A percentile compares a stretch with the other conserved stretches of the same genome.
phyloP scores from a whole-genome alignment of 2,888 invertebrate species.

The Epinotia ramella region DNA sequence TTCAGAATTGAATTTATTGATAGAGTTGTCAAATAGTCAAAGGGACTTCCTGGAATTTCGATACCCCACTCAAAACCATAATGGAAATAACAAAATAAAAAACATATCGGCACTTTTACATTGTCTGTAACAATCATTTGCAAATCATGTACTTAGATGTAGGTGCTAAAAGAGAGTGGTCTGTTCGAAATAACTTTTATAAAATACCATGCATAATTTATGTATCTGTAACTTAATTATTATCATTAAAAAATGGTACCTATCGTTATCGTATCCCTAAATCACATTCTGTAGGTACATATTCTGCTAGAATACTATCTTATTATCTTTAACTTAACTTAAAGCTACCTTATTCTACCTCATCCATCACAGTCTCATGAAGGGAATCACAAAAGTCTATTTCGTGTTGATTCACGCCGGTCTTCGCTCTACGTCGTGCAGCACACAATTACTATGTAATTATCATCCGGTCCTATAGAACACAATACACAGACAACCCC shows the following conservation, averaged over 20 bases:
- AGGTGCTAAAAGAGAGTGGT: too few relatives aligned
- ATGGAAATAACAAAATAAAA: not conserved
- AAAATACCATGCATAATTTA: not conserved
- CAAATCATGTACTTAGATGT: too few relatives aligned
- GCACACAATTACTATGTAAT: slow-evolving; percentile 17
- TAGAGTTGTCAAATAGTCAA: too few relatives aligned
- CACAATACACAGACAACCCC: slow-evolving; percentile 28
- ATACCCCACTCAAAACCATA: not conserved
- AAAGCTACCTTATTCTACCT: slow-evolving; percentile 58
- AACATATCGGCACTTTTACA: not conserved
- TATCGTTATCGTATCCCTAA: slow-evolving; percentile 49
- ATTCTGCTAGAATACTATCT: slow-evolving; percentile 39
- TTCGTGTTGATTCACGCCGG: slow-evolving; percentile 61
- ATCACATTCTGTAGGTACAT: slow-evolving; percentile 49
- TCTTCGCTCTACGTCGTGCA: slow-evolving; percentile 44
- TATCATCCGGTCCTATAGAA: slow-evolving; percentile 32
- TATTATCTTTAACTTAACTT: slow-evolving; percentile 42
- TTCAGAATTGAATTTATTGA: too few relatives aligned
- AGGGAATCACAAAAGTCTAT: slow-evolving; percentile 72
- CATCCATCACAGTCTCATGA: slow-evolving; percentile 80
- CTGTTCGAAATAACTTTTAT: not conserved
- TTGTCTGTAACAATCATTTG: too few relatives aligned
- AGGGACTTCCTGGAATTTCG: not conserved
- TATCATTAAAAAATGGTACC: slow-evolving; percentile 17
- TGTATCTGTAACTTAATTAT: not conserved